phyloP scores from a whole-genome alignment of 2,888 invertebrate species.

The Eupithecia dodoneata region DNA sequence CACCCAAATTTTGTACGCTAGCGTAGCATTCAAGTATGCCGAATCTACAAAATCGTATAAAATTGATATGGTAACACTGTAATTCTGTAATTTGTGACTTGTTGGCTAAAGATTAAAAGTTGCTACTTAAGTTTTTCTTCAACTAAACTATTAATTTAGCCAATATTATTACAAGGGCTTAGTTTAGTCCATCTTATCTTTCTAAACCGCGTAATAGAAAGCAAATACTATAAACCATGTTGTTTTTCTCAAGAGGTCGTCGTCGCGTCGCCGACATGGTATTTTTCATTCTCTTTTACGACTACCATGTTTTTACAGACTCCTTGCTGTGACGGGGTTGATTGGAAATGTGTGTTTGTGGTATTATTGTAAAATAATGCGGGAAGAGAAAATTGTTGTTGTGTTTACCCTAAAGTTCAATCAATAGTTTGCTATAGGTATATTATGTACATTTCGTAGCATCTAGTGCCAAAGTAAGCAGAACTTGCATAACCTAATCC shows the following conservation, averaged over 20 bases:
- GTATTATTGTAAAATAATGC: slow-evolving; percentile 16
- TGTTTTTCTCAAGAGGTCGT: slow-evolving; percentile 54
- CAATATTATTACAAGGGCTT: not conserved
- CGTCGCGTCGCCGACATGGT: slow-evolving; percentile 49
- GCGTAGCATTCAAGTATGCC: not conserved
- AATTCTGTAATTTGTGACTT: too few species aligned
- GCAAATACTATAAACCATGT: slow-evolving; percentile 20
- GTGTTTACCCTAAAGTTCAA: not conserved
- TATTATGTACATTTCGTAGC: too few species aligned
- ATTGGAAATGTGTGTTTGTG: slow-evolving; percentile 40
- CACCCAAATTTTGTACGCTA: not conserved
- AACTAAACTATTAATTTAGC: not conserved
- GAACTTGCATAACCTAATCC: not conserved
- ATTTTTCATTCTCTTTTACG: slow-evolving; percentile 70
- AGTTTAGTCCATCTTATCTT: not conserved
- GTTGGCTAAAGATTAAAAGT: too few species aligned
- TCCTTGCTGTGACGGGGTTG: slow-evolving; percentile 45
- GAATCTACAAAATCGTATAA: not conserved
- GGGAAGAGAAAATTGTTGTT: not conserved
- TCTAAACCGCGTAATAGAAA: not conserved
- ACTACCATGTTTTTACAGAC: slow-evolving; percentile 54
- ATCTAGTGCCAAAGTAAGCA: not conserved
- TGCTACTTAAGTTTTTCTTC: too few species aligned
- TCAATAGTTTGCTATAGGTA: not conserved
- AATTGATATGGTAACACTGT: too few species aligned